These are phyloP conservation scores for Oscheius sp. DNA, from an alignment of 2,888 invertebrate genomes.

Conservation along the genomic window DNA sequence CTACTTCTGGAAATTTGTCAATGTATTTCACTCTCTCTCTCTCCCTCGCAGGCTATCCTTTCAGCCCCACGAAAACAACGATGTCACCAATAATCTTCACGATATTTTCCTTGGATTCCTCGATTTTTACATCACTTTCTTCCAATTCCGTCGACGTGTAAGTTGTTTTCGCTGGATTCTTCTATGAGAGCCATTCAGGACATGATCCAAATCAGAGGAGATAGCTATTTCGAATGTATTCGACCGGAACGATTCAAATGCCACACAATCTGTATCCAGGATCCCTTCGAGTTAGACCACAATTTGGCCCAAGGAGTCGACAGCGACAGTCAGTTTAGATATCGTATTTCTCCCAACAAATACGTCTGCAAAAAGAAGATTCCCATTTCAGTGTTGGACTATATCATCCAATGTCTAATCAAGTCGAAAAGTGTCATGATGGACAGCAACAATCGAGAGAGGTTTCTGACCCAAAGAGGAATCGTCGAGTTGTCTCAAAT, in stretches of 20 bases:
- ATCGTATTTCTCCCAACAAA: neutral
- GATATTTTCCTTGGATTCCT: constrained; percentile 68
- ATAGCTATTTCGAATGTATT: neutral
- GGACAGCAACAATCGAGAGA: constrained; percentile 39
- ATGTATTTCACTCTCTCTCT: constrained; percentile 29
- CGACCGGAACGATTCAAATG: constrained; percentile 73
- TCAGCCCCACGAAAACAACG: constrained; percentile 26
- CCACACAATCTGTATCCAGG: constrained; percentile 76
- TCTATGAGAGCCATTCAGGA: constrained; percentile 13
- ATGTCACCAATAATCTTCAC: constrained; percentile 34
- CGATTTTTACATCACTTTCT: constrained; percentile 73
- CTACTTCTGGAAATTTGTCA: constrained; percentile 50
- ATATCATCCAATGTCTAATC: constrained; percentile 48
- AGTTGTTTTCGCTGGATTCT: constrained; percentile 1
- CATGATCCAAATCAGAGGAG: constrained; percentile 62
- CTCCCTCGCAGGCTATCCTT: neutral
- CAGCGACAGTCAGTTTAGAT: constrained; percentile 40
- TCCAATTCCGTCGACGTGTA: constrained; percentile 38
- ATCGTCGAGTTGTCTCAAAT: constrained; percentile 40
- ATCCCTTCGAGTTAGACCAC: constrained; percentile 76
- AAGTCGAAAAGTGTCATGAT: constrained; percentile 45
- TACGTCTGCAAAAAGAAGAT: neutral
- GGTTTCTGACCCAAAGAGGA: constrained; percentile 43
- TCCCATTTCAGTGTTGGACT: constrained; percentile 40
- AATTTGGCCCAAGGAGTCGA: constrained; percentile 75